phyloP scores from a whole-genome alignment of 2,797 vertebrate genomes.

The Knipowitschia caucasica region DNA sequence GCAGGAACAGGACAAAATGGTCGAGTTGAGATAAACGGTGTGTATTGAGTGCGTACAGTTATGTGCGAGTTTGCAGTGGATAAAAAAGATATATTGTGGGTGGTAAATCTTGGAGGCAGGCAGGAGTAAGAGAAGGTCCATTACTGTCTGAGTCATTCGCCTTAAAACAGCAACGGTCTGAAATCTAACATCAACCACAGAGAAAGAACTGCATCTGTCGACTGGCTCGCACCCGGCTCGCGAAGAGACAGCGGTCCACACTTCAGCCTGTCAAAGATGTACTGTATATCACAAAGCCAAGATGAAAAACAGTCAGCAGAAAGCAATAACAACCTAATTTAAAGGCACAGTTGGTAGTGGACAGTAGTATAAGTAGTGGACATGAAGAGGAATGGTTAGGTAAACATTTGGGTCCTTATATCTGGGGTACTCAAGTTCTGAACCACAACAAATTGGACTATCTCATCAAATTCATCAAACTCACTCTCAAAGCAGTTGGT shows the following conservation, averaged over 20 bases:
- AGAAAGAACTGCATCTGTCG: slow-evolving; percentile 35
- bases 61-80: slow-evolving; percentile 47
- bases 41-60: slow-evolving; percentile 36
- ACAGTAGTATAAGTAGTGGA: too few species aligned
- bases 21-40: slow-evolving; percentile 40
- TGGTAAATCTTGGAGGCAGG: slow-evolving; percentile 61
- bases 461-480: too few species aligned
- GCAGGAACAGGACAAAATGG: slow-evolving; percentile 22
- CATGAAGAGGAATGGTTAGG: too few species aligned
- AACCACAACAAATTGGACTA: too few species aligned
- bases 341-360: neutral
- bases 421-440: too few species aligned
- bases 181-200: slow-evolving; percentile 42
- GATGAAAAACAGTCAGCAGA: neutral
- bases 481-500: too few species aligned
- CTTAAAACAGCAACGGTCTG: slow-evolving; percentile 53
- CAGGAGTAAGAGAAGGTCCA: slow-evolving; percentile 62
- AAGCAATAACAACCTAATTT: neutral
- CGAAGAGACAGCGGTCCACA: slow-evolving; percentile 23
- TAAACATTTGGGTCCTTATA: too few species aligned
- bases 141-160: slow-evolving; percentile 64
- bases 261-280: slow-evolving; percentile 6
- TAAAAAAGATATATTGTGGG: slow-evolving; percentile 55
- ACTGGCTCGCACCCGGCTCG: slow-evolving; percentile 44
- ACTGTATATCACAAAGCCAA: neutral